A percentile compares a stretch with the other conserved stretches of the same genome.
These are phyloP conservation scores for Carollia perspicillata DNA, from an alignment of 2,113 vertebrate genomes.

Conservation along the genomic window DNA sequence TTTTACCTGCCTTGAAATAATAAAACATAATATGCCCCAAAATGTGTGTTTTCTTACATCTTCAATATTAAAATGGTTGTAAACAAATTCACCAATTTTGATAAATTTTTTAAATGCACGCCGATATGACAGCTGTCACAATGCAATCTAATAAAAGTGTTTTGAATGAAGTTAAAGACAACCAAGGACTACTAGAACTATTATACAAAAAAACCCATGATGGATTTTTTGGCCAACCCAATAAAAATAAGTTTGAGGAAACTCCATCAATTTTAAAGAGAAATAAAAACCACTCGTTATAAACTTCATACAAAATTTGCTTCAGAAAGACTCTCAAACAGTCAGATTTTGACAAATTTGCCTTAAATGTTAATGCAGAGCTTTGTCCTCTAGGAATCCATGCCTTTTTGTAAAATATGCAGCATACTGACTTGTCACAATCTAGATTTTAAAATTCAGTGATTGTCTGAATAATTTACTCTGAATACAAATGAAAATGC, in stretches of 20 bases:
- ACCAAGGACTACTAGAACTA: no score
- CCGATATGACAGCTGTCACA: no score
- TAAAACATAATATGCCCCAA: no score
- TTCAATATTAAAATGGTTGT: no score
- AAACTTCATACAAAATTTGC: background rate
- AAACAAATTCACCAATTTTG: no score
- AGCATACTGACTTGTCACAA: background rate
- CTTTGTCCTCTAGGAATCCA: background rate
- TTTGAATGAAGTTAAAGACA: no score
- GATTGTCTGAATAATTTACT: background rate
- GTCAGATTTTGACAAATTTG: background rate
- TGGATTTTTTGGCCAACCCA: no score
- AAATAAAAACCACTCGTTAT: background rate
- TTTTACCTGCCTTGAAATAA: no score
- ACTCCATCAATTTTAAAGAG: background rate
- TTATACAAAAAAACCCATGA: no score
- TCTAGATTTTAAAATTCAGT: background rate
- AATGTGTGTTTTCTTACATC: no score
- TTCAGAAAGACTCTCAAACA: background rate
- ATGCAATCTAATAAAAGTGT: no score
- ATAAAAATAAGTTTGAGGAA: background rate
- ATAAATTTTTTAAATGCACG: no score
- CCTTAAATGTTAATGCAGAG: background rate
- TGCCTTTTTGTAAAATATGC: background rate
- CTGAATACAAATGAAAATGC: background rate